A percentile compares a stretch with the other conserved stretches of the same genome.
These are phyloP conservation scores for Ormyrus pomaceus DNA, from an alignment of 2,888 invertebrate genomes.

Conservation along the genomic window DNA sequence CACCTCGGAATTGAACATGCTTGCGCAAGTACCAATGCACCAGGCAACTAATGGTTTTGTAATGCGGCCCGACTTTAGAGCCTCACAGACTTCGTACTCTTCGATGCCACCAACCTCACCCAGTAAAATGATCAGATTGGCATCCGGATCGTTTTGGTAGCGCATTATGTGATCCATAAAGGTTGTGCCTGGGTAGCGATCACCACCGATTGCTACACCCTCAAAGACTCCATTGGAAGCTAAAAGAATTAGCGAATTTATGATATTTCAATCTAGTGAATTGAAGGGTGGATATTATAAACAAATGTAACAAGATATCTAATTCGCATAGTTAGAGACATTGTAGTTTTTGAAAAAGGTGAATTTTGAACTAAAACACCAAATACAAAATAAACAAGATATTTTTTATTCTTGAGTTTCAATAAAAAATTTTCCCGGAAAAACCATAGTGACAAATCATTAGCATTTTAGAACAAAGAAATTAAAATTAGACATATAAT, in stretches of 20 bases:
- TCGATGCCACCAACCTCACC: constrained; percentile 99
- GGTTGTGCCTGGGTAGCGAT: constrained; percentile 97
- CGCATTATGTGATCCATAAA: constrained; percentile 98
- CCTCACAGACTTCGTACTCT: constrained; percentile 96
- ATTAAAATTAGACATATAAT: not conserved
- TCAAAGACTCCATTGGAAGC: constrained; percentile 97
- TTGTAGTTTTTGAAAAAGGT: too few species aligned
- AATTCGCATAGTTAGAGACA: not conserved
- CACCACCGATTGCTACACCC: constrained; percentile 98
- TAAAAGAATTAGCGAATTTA: constrained; percentile 2
- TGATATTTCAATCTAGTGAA: constrained; percentile 5
- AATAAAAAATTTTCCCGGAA: not conserved
- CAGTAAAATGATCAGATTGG: constrained; percentile 95
- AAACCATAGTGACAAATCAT: not conserved
- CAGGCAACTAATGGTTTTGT: constrained; percentile 98
- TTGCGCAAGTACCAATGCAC: constrained; percentile 96
- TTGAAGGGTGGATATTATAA: not conserved
- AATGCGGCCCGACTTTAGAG: constrained; percentile 86
- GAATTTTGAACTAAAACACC: too few species aligned
- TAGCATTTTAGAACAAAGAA: not conserved
- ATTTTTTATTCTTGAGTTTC: too few species aligned
- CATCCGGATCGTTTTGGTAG: constrained; percentile 86
- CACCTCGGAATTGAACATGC: constrained; percentile 82
- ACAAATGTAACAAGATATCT: not conserved
- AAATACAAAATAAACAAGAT: too few species aligned